Evolutionary conservation across 2,797 vertebrate species (phyloP), one percentile per base, ranked within the genome.

Genomic region (Octomys mimax): DNA sequence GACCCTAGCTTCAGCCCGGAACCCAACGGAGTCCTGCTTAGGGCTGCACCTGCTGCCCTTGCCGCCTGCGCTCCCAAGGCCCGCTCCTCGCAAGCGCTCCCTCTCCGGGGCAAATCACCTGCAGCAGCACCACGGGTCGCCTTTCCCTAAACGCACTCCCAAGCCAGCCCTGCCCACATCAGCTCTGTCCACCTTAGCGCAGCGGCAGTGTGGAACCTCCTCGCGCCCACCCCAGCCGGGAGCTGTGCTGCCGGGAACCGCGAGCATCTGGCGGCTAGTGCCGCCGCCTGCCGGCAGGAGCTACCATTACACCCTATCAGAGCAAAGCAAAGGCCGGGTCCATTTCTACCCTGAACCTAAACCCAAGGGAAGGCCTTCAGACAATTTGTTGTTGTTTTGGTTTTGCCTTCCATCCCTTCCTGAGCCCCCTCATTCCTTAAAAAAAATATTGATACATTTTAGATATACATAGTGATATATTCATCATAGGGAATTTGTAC

Each of bases 241-340:
- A 46, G 66, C 4, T 8, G 9, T 54, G 46, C 12, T 6, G 22
- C 28, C 2, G 3, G 22, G 26, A 14, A 19, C 36, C 2, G 11
- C n/a, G 2, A 68, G 54, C 26, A 22, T 18, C 14, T 1, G n/a
- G 33, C 5, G 7, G 42, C 39, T n/a, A 61, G 21, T 96, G 92
- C 62, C 9, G 62, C 96, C 94, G 33, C 86, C 96, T 96, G 59
- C 71, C 19, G 54, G 33, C 24, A 10, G 0, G 77, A 39, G 12
- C 4, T 2, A 59, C 61, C 73, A 64, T 79, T 92, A 39, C 95
- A 75, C n/a, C 18, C 66, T 0, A 12, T 46, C 2, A 1, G 57
- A 73, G 36, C 73, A 26, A 39, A 54, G 82, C n/a, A 2, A 42
- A 10, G 1, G 26, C 3, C 10, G 0, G 26, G 42, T 26, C 36